A percentile compares a stretch with the other conserved stretches of the same genome.
phyloP scores from a whole-genome alignment of 2,797 vertebrate genomes.

The Toxotes lorentzi region DNA sequence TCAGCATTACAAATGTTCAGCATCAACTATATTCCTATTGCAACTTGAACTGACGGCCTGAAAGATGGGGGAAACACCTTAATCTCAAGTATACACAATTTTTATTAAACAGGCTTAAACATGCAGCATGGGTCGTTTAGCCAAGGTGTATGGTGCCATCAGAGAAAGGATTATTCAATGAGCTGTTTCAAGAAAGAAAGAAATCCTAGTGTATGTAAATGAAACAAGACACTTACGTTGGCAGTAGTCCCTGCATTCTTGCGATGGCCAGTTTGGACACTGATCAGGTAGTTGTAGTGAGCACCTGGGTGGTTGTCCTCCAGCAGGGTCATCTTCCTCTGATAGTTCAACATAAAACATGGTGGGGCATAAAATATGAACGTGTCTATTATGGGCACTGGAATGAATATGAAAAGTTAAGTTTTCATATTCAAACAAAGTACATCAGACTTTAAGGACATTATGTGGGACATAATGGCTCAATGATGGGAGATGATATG shows the following conservation, averaged over 20 bases:
- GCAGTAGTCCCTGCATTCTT: slow-evolving; percentile 87
- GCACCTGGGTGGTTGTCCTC: slow-evolving; percentile 86
- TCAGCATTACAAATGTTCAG: not conserved
- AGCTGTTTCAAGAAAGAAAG: not conserved
- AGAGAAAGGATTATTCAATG: not conserved
- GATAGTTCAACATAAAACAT: slow-evolving; percentile 40
- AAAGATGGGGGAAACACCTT: not conserved
- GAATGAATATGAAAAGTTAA: not conserved
- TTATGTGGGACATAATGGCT: not conserved
- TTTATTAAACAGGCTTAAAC: not conserved
- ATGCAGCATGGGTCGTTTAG: not conserved
- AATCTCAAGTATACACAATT: not conserved
- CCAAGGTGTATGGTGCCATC: not conserved
- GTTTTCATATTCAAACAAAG: too few relatives aligned
- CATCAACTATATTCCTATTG: not conserved
- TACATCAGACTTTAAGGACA: too few relatives aligned
- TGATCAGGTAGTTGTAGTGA: slow-evolving; percentile 86
- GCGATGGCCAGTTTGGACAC: slow-evolving; percentile 87
- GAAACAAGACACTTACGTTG: slow-evolving; percentile 73
- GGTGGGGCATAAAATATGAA: slow-evolving; percentile 6
- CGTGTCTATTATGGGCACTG: not conserved
- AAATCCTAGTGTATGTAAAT: not conserved
- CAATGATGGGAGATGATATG: not conserved
- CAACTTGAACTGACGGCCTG: not conserved
- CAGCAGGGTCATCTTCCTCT: slow-evolving; percentile 89